Conservation (phyloP, 2,113 vertebrate genomes). For the Nothoprocta perdicaria region DNA sequence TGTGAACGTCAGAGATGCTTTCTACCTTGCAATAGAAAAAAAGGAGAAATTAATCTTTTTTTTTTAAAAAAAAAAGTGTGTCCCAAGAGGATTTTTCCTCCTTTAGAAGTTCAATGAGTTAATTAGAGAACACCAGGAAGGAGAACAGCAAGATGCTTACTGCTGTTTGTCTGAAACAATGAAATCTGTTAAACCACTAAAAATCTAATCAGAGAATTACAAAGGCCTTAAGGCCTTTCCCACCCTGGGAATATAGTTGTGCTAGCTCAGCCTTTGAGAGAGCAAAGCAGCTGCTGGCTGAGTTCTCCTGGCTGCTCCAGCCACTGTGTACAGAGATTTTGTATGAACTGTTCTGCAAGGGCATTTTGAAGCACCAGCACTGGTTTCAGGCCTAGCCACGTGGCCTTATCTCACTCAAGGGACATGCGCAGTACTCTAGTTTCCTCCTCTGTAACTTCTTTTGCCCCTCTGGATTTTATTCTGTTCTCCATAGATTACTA, state of each 20-base stretch:
- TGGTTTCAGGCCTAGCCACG: accelerated
- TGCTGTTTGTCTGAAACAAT: background rate
- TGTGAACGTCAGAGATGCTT: background rate
- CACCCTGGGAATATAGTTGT: background rate
- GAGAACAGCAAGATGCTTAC: background rate
- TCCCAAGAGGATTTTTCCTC: background rate
- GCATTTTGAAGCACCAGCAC: background rate
- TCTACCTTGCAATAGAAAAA: background rate
- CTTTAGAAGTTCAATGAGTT: background rate
- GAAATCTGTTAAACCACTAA: background rate
- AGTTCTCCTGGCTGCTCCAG: background rate
- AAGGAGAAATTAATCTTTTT: background rate
- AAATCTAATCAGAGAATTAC: background rate
- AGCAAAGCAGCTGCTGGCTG: background rate
- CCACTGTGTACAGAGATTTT: background rate
- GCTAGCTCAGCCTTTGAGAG: background rate
- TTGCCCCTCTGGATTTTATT: background rate
- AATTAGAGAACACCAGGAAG: background rate
- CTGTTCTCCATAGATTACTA: background rate
- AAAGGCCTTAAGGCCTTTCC: background rate
- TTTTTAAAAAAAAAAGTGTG: background rate
- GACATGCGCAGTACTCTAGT: background rate
- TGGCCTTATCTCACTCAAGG: background rate
- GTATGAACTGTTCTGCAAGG: background rate
- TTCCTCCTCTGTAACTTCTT: background rate